Conservation (phyloP, 2,888 invertebrate genomes). For the Blomia tropicalis region DNA sequence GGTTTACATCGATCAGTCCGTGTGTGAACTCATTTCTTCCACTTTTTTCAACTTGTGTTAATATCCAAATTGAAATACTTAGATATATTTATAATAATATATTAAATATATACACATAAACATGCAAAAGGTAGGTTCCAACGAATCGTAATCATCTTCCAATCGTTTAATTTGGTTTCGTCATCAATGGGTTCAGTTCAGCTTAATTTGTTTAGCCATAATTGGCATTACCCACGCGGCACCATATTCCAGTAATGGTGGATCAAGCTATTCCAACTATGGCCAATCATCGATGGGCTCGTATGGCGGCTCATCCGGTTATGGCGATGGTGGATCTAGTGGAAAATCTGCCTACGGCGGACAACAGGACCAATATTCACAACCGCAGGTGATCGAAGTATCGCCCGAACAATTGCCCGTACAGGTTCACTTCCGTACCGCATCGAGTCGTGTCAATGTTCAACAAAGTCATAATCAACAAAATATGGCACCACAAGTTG, state of each 20-base stretch:
- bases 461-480: constrained; percentile 20
- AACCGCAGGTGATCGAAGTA: constrained; percentile 20
- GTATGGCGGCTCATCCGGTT: neutral
- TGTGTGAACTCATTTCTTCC: neutral
- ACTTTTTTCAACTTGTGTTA: too few species aligned
- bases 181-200: neutral
- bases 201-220: neutral
- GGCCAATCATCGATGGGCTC: neutral
- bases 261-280: neutral
- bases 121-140: neutral
- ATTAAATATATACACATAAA: too few species aligned
- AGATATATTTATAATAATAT: too few species aligned
- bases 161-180: too few species aligned
- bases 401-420: constrained; percentile 19
- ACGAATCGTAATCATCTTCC: too few species aligned
- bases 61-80: too few species aligned
- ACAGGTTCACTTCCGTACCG: constrained; percentile 21
- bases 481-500: constrained; percentile 2
- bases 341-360: neutral
- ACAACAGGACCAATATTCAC: neutral
- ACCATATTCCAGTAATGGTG: neutral
- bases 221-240: neutral
- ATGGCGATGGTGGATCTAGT: neutral
- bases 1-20: neutral
- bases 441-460: constrained; percentile 19